Conservation (phyloP, 30 jellyfish, hydroid and myxozoan genomes). For the Cassiopea andromeda region DNA sequence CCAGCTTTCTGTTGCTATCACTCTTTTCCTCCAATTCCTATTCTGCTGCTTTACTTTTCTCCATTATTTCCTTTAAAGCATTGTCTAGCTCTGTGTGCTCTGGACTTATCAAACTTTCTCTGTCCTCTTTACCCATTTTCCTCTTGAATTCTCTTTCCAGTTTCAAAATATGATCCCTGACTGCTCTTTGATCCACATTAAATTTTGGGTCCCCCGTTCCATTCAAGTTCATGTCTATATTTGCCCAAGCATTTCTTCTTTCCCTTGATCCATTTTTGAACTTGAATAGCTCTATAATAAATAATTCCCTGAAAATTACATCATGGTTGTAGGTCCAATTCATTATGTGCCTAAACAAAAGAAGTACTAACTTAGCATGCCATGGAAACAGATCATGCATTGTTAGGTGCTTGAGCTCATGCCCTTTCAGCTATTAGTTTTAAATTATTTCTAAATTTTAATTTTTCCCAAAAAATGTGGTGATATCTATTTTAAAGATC, state of each 20-base stretch:
- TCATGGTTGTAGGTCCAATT: slow-evolving; percentile 1
- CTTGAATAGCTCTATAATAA: not conserved
- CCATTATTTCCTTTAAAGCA: too few relatives aligned
- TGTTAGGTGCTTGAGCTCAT: not conserved
- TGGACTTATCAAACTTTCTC: too few relatives aligned
- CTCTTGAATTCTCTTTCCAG: not conserved
- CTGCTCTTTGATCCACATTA: slow-evolving; percentile 2
- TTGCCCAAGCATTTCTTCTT: slow-evolving; percentile 6
- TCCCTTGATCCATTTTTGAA: slow-evolving; percentile 18
- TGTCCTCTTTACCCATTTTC: too few relatives aligned
- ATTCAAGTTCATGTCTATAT: slow-evolving; percentile 3
- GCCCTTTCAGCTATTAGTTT: not conserved
- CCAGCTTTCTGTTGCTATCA: too few relatives aligned
- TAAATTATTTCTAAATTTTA: not conserved
- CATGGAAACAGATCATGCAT: not conserved
- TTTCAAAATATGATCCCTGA: not conserved
- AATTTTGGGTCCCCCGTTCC: not conserved
- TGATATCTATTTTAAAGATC: not conserved
- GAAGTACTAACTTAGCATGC: not conserved
- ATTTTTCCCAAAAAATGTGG: not conserved
- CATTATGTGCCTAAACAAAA: not conserved
- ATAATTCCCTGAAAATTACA: slow-evolving; percentile 6
- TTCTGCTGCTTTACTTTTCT: too few relatives aligned
- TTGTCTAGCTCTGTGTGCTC: too few relatives aligned
- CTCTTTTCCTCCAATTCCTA: too few relatives aligned